These are phyloP conservation scores for Drosophila sucinea DNA, from an alignment of 1,140 invertebrate species.

Conservation along the genomic window DNA sequence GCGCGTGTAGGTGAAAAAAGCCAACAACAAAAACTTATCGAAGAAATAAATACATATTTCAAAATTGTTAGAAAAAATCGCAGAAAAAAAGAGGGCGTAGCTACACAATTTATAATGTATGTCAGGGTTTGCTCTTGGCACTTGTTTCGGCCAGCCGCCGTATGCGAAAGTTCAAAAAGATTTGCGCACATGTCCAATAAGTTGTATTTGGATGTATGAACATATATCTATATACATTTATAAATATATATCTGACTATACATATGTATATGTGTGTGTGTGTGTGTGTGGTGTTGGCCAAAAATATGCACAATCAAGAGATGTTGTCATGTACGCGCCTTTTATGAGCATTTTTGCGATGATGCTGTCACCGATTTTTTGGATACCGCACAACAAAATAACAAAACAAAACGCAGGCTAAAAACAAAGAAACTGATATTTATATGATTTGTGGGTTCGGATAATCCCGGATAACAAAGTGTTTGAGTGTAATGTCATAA, in stretches of 20 bases:
- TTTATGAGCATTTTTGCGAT: conserved; percentile 73
- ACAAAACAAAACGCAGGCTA: conserved; percentile 25
- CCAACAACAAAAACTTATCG: conserved; percentile 28
- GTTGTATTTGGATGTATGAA: conserved; percentile 29
- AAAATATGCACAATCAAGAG: conserved; percentile 56
- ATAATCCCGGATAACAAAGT: conserved; percentile 53
- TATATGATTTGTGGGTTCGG: conserved; percentile 42
- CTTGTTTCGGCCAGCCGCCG: conserved; percentile 56
- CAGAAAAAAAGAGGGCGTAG: conserved; percentile 69
- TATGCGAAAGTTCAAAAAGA: conserved; percentile 75
- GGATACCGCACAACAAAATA: conserved; percentile 41
- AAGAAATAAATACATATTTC: conserved; percentile 25
- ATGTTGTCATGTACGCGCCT: conserved; percentile 77
- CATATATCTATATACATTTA: conserved; percentile 4
- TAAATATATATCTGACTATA: conserved; percentile 5
- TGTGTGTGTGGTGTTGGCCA: conserved; percentile 54
- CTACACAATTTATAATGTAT: conserved; percentile 68
- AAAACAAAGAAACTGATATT: conserved; percentile 42
- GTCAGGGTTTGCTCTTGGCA: conserved; percentile 78
- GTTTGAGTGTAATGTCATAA: conserved; percentile 16
- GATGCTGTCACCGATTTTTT: conserved; percentile 67
- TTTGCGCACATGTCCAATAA: conserved; percentile 68
- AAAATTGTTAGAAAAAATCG: conserved; percentile 39
- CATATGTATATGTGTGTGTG: conserved; percentile 23
- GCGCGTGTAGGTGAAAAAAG: conserved; percentile 67